These are phyloP conservation scores for Sibirionetta formosa DNA, from an alignment of 2,797 vertebrate species.

Conservation along the genomic window DNA sequence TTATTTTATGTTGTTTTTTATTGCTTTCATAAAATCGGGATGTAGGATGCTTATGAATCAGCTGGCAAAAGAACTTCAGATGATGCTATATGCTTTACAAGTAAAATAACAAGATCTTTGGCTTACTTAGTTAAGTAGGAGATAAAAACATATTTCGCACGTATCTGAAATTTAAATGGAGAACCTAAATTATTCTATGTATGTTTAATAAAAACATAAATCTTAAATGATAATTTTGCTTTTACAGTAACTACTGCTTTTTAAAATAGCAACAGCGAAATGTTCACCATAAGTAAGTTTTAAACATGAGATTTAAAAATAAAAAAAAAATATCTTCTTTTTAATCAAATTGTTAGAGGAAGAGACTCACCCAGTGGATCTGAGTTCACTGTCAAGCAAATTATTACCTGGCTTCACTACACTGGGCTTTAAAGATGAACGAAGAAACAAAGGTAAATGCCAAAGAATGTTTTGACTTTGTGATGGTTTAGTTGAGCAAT, in stretches of 20 bases:
- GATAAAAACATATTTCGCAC: not conserved
- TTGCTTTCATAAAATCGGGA: not conserved
- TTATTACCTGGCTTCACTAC: slow-evolving; percentile 95
- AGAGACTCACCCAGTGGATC: slow-evolving; percentile 94
- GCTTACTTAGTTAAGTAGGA: not conserved
- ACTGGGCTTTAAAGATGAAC: slow-evolving; percentile 96
- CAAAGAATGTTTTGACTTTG: not conserved
- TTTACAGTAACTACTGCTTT: not conserved
- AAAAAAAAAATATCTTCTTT: not conserved
- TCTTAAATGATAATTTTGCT: not conserved
- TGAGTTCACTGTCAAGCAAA: slow-evolving; percentile 95
- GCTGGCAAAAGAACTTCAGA: not conserved
- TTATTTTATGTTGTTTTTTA: not conserved
- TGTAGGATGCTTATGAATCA: not conserved
- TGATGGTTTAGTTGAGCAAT: not conserved
- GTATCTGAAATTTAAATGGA: not conserved
- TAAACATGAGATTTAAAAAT: not conserved
- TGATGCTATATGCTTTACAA: not conserved
- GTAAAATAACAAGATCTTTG: not conserved
- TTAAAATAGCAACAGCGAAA: not conserved
- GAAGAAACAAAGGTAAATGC: slow-evolving; percentile 91
- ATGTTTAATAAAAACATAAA: not conserved
- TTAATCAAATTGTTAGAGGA: slow-evolving; percentile 87
- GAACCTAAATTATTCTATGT: not conserved
- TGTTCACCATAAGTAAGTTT: not conserved